Base-by-base conservation (phyloP, 1,140 invertebrate species). In the Procambarus virginalis region DNA sequence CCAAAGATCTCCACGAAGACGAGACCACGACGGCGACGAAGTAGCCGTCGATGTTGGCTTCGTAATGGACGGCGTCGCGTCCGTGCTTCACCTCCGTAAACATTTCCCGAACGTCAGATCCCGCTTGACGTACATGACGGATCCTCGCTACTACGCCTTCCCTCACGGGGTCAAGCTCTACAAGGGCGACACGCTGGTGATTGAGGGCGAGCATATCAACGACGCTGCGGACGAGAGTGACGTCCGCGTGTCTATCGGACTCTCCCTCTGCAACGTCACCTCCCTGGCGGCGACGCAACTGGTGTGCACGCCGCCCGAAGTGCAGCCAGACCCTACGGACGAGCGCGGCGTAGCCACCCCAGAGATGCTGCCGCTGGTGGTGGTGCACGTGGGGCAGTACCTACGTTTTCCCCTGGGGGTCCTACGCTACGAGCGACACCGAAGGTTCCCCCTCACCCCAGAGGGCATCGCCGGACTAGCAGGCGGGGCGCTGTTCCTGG, bases 111-210 rank as follows among this genome's bases (percentile, higher is more conserved):
- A 95, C 92, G 94, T 98, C 8, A 94, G 96, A 46, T 96, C 96
- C 81, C 96, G 96, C 60, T 95, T 99, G 93, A 94, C 97, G 0
- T 99, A 99, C 94, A 97, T 98, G 20, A 96, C 97, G 84, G 98
- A 99, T 95, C 99, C 99, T 0, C 96, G 96, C 92, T 98, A 99
- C 93, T 96, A 96, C 92, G 96, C 96, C 0, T 97, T 97, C 92
- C 95, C 96, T 82, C 84, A 91, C 12, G 91, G 92, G 22, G 95
- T 98, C 2, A 99, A 99, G 94, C 95, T 97, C 0, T 98, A 98
- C 93, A 98, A 99, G 93, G 98, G 98, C 51, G 98, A 99, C 93
- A 97, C 97, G 5, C 94, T 99, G 75, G 98, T 99, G 2, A 98
- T 99, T 92, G 98, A 99, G 94, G 98, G 98, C 9, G 97, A 98